Evolutionary conservation across 2,113 vertebrate genomes (phyloP).

Genomic region (Hipposideros armiger): DNA sequence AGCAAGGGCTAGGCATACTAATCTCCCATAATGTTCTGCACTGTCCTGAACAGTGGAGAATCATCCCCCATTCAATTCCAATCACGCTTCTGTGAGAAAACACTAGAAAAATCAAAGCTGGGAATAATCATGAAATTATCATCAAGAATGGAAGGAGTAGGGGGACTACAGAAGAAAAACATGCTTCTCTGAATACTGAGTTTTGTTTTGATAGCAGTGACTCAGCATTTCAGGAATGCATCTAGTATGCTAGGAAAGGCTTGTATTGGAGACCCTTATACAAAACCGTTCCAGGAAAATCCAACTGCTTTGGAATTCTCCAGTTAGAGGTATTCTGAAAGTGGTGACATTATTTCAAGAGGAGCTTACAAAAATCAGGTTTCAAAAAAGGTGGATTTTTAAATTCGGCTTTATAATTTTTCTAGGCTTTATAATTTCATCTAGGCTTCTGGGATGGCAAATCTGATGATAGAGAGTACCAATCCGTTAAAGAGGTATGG

Average conservation of each 20-base stretch:
- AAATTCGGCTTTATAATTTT: not conserved
- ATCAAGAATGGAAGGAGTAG: not conserved
- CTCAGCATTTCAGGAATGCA: not conserved
- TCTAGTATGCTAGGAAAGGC: not conserved
- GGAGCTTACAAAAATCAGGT: not conserved
- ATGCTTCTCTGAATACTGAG: not conserved
- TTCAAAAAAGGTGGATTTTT: slow-evolving; percentile 35
- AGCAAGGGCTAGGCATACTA: not conserved
- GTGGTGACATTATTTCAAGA: not conserved
- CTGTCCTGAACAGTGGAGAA: not conserved
- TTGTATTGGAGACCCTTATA: not conserved
- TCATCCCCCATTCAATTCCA: not conserved
- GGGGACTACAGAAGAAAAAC: not conserved
- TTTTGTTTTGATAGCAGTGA: not conserved
- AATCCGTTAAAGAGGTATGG: not conserved
- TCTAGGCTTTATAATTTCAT: not conserved
- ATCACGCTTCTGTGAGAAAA: not conserved
- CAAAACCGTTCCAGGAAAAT: not conserved
- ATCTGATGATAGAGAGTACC: not conserved
- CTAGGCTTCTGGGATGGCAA: not conserved
- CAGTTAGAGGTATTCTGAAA: not conserved
- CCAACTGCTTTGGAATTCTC: not conserved
- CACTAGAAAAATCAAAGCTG: not conserved
- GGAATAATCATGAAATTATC: not conserved
- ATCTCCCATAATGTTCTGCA: not conserved